These are phyloP conservation scores for Nasonovia ribisnigri DNA, from an alignment of 2,888 invertebrate species.

Conservation along the genomic window DNA sequence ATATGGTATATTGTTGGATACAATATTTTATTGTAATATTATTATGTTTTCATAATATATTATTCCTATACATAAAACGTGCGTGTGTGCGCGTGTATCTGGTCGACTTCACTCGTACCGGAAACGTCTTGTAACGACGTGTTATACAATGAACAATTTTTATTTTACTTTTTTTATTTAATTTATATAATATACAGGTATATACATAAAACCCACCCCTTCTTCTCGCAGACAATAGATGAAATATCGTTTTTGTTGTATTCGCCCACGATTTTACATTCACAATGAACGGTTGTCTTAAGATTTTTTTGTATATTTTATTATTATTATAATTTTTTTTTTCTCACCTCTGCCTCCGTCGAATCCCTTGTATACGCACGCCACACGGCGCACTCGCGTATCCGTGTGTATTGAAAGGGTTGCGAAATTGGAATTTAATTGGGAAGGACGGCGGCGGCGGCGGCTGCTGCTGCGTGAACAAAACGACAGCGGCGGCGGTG, in stretches of 20 bases:
- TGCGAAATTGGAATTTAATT: constrained; percentile 64
- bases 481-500: constrained; percentile 17
- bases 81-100: constrained; percentile 45
- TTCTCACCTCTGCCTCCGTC: constrained; percentile 40
- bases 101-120: constrained; percentile 64
- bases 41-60: constrained; percentile 24
- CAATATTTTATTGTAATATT: constrained; percentile 52
- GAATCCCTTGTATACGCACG: constrained; percentile 14
- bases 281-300: constrained; percentile 57
- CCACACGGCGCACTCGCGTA: not conserved
- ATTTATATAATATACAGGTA: not conserved
- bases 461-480: constrained; percentile 33
- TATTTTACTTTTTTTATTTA: constrained; percentile 28
- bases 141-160: constrained; percentile 58
- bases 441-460: constrained; percentile 44
- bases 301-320: constrained; percentile 17
- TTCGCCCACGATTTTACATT: constrained; percentile 59
- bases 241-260: constrained; percentile 61
- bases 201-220: constrained; percentile 47
- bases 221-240: constrained; percentile 47
- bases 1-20: constrained; percentile 25
- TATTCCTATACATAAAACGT: not conserved
- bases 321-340: not conserved
- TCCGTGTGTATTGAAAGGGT: constrained; percentile 54
- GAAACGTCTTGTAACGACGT: constrained; percentile 65